These are phyloP conservation scores for Drosophila flavopinicola DNA, from an alignment of 2,888 invertebrate species.

Conservation along the genomic window DNA sequence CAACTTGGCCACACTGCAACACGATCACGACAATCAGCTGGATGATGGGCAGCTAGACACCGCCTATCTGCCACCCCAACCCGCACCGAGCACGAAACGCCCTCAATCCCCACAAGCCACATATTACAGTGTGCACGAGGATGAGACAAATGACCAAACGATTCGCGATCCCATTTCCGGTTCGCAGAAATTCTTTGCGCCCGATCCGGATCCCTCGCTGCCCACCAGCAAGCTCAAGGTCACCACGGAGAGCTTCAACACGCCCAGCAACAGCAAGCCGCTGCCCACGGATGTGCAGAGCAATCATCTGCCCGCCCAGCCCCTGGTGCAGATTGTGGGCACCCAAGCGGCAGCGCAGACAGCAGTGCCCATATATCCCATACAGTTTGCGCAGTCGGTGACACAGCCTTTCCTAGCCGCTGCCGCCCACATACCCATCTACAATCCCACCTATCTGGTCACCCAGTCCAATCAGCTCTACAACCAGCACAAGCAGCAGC, in stretches of 20 bases:
- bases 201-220: conserved; percentile 85
- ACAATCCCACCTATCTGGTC: conserved; percentile 84
- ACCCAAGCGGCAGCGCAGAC: conserved; percentile 85
- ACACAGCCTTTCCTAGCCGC: conserved; percentile 82
- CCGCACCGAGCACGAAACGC: conserved; percentile 37
- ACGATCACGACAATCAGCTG: conserved; percentile 82
- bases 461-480: conserved; percentile 84
- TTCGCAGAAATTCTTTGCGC: conserved; percentile 85
- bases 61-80: conserved; percentile 68
- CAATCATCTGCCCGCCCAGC: conserved; percentile 79
- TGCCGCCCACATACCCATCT: conserved; percentile 80
- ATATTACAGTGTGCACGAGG: conserved; percentile 87
- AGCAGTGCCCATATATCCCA: conserved; percentile 85
- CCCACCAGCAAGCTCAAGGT: conserved; percentile 84
- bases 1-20: conserved; percentile 86
- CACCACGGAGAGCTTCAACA: conserved; percentile 83
- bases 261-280: conserved; percentile 84
- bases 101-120: conserved; percentile 45
- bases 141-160: conserved; percentile 84
- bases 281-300: conserved; percentile 82
- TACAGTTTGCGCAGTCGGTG: conserved; percentile 84
- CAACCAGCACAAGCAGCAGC: conserved; percentile 82
- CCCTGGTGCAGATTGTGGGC: conserved; percentile 81
- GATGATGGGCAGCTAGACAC: conserved; percentile 71
- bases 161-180: conserved; percentile 83